Base-by-base conservation (phyloP, 2,888 invertebrate genomes). In the Dorcus hopei region DNA sequence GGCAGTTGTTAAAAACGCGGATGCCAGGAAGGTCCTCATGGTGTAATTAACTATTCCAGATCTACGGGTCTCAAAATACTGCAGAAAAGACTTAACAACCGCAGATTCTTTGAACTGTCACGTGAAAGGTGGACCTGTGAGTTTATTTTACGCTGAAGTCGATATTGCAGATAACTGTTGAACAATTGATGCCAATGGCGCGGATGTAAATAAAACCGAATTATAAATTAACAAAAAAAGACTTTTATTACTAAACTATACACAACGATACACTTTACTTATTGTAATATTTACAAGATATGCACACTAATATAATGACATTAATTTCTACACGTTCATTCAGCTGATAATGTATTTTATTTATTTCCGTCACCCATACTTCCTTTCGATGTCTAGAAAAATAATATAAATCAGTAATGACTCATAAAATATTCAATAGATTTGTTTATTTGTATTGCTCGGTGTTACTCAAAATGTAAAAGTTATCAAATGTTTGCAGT, bases 11-110 rank as follows among this genome's bases (percentile, higher is more conserved):
- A 56, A 43, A 64, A 80, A 80, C 52, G 75, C 75, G 47, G 70
- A 68, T 56, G 76, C 75, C 65, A 80, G 68, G 54, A 78, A 67
- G 61, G 74, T 74, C 65, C 77, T 75, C 74, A 79, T 77, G 39
- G 26, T 59, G 39, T 40, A 54, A 41, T 56, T 40, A 8, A 11
- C 11, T 50, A 51, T 62, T 57, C 26, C 26, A 33, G 7, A 33
- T 33, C 26, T 33, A 33, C 26, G 3, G 6, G 6, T 14, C 50
- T 51, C 49, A 43, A 41, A 26, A 47, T 38, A 26, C 14, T 38
- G 47, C 47, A 19, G 3, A 19, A 41, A 3, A 9, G 38, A 38
- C 47, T 3, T 23, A 39, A 9, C 9, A 40, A 43, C 39, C 7
- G 11, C 54, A 39, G 23, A 39, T 48, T 49, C 11, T 42, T 11